Evolutionary conservation across 2,113 vertebrate genomes (phyloP).

Genomic region (Gopherus flavomarginatus): DNA sequence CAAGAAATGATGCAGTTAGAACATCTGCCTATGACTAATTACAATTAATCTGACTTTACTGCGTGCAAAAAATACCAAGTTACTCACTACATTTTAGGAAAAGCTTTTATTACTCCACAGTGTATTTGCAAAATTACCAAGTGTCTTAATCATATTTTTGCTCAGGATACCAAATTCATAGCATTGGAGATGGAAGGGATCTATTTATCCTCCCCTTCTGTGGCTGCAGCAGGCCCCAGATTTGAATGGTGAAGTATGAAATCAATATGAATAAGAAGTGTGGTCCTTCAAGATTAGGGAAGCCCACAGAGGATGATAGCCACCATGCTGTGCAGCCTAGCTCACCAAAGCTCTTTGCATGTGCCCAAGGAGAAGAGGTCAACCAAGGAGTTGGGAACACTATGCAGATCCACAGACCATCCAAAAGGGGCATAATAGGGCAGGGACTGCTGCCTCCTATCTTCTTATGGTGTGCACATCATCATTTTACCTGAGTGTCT

Average conservation of each 20-base stretch:
- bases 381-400: not conserved
- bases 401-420: not conserved
- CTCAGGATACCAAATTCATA: not conserved
- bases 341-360: not conserved
- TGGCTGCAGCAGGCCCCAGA: not conserved
- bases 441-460: not conserved
- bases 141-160: not conserved
- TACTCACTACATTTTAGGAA: conserved; percentile 18
- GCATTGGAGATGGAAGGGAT: not conserved
- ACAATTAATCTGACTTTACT: conserved; percentile 23
- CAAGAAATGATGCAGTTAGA: conserved; percentile 67
- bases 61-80: conserved; percentile 40
- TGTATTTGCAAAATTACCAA: not conserved
- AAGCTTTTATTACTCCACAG: not conserved
- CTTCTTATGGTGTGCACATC: not conserved
- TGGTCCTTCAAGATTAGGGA: accelerated
- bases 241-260: not conserved
- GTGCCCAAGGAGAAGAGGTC: accelerated
- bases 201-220: not conserved
- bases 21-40: conserved; percentile 17
- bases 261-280: accelerated
- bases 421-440: accelerated
- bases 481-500: not conserved
- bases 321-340: not conserved
- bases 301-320: not conserved